Evolutionary conservation across 2,113 vertebrate genomes (phyloP).

Genomic region (Halcyon malimbica): DNA sequence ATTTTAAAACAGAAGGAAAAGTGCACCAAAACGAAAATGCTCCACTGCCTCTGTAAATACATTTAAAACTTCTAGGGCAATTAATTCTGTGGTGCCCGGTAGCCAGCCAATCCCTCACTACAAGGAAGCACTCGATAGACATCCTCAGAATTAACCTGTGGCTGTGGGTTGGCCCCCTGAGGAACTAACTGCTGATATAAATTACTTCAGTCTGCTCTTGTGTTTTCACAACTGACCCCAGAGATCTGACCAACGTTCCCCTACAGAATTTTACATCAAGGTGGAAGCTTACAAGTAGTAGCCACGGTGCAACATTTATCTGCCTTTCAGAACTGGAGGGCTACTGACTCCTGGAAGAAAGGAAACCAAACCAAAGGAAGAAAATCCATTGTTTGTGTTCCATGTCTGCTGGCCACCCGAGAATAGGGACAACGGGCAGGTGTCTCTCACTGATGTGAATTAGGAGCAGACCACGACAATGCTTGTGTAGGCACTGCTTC

Average conservation of each 20-base stretch:
- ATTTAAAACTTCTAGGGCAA: neutral
- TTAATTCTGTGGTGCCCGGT: neutral
- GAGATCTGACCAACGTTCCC: neutral
- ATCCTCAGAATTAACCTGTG: neutral
- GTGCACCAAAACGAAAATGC: neutral
- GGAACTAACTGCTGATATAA: neutral
- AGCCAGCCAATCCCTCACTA: neutral
- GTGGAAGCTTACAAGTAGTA: neutral
- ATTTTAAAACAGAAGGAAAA: neutral
- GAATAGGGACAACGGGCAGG: neutral
- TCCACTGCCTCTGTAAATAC: neutral
- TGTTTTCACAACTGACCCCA: neutral
- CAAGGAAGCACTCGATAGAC: neutral
- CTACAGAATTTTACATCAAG: neutral
- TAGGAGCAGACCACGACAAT: neutral
- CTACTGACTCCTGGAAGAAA: neutral
- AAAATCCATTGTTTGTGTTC: neutral
- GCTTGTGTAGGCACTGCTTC: neutral
- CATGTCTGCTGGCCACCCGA: neutral
- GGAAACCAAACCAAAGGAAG: neutral
- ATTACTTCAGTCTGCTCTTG: neutral
- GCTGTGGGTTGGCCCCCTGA: neutral
- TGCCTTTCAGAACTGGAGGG: neutral
- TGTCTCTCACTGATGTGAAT: neutral
- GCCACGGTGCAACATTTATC: neutral